phyloP scores from a whole-genome alignment of 2,888 invertebrate genomes.

The Campoletis raptor region DNA sequence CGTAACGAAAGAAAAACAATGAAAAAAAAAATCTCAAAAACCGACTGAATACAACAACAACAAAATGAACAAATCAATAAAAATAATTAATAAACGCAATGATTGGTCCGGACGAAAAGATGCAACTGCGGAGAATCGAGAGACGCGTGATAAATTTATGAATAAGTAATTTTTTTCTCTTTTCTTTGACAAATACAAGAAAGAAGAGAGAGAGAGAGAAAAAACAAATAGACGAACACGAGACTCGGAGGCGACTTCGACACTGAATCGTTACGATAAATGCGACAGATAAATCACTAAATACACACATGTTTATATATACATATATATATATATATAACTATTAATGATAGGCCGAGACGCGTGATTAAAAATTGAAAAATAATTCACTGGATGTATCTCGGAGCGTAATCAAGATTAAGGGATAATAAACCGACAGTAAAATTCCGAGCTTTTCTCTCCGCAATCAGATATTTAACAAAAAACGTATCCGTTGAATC shows the following conservation, averaged over 20 bases:
- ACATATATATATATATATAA: neutral
- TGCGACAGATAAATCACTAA: constrained; percentile 23
- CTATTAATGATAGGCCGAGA: constrained; percentile 9
- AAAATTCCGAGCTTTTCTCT: constrained; percentile 20
- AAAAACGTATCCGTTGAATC: neutral
- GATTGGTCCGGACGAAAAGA: neutral
- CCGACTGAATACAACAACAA: neutral
- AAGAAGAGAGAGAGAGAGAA: neutral
- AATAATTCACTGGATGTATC: constrained; percentile 28
- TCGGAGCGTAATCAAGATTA: constrained; percentile 26
- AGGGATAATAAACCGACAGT: constrained; percentile 4
- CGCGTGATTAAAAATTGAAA: constrained; percentile 29
- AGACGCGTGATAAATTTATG: constrained; percentile 8
- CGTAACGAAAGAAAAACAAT: neutral
- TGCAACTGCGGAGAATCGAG: constrained; percentile 14
- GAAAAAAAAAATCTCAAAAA: neutral
- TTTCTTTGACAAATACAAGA: neutral
- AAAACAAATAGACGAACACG: constrained; percentile 1
- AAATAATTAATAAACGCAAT: neutral
- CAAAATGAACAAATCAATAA: neutral
- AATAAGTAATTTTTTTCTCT: constrained; percentile 6
- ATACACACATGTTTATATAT: neutral
- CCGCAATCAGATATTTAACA: neutral
- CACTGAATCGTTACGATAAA: constrained; percentile 28
- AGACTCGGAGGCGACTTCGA: constrained; percentile 8